phyloP scores from a whole-genome alignment of 2,113 vertebrate genomes.

The Pachypanchax playfairii region DNA sequence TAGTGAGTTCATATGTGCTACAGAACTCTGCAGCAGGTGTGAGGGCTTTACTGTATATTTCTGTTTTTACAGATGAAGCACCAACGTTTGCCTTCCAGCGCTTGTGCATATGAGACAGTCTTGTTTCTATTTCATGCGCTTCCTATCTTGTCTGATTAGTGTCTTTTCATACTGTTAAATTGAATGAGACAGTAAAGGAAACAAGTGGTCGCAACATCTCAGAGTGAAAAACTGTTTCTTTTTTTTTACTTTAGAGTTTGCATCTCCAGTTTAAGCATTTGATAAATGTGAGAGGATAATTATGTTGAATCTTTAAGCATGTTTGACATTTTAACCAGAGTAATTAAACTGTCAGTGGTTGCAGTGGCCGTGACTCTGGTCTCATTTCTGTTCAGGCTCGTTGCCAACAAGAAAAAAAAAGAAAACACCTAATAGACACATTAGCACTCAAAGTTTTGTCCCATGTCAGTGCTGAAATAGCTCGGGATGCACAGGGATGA shows the following conservation, averaged over 20 bases:
- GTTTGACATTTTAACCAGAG: slow-evolving; percentile 32
- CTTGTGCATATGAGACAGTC: background rate
- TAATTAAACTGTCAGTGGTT: slow-evolving; percentile 26
- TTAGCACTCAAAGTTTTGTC: slow-evolving; percentile 11
- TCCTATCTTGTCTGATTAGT: slow-evolving; percentile 7
- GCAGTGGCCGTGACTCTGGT: background rate
- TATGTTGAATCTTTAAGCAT: slow-evolving; percentile 27
- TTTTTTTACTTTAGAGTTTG: slow-evolving; percentile 15
- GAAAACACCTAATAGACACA: slow-evolving; percentile 9
- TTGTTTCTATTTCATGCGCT: slow-evolving; percentile 16
- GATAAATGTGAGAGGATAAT: slow-evolving; percentile 34
- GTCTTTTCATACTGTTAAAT: slow-evolving; percentile 2
- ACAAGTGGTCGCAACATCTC: slow-evolving; percentile 13
- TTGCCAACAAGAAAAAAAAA: slow-evolving; percentile 12
- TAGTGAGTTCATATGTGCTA: background rate
- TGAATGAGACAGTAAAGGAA: slow-evolving; percentile 1
- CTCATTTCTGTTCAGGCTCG: slow-evolving; percentile 3
- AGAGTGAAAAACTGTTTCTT: slow-evolving; percentile 11
- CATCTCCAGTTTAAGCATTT: slow-evolving; percentile 14
- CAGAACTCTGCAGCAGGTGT: background rate
- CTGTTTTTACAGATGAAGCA: slow-evolving; percentile 9
- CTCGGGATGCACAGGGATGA: slow-evolving; percentile 2
- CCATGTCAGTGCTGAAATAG: slow-evolving; percentile 14
- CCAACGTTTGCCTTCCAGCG: background rate
- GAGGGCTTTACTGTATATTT: background rate